phyloP scores from a whole-genome alignment of 2,888 invertebrate genomes.

The Caenorhabditis drosophilae region DNA sequence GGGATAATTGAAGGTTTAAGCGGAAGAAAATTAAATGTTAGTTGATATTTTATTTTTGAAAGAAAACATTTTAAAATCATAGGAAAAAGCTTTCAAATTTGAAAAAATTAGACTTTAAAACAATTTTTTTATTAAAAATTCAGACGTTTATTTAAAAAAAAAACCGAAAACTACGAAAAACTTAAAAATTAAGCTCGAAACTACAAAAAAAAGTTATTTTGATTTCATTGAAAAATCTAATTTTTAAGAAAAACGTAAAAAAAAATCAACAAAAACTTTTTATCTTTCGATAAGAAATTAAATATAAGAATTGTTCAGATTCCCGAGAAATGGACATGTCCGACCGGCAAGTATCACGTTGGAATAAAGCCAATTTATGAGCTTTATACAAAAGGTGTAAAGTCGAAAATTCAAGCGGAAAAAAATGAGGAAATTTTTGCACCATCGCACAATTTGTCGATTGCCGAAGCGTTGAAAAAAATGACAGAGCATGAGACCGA shows the following conservation, averaged over 20 bases:
- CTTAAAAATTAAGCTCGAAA: not conserved
- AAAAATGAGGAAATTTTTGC: constrained; percentile 86
- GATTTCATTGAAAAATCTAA: too few species aligned
- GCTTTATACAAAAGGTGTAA: constrained; percentile 80
- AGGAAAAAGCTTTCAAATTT: too few species aligned
- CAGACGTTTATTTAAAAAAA: not conserved
- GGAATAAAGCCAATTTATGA: constrained; percentile 86
- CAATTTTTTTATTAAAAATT: not conserved
- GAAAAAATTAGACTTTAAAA: too few species aligned
- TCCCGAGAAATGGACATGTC: constrained; percentile 83
- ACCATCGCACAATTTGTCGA: constrained; percentile 79
- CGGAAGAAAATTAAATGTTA: constrained; percentile 85
- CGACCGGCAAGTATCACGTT: constrained; percentile 82
- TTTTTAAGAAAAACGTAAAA: not conserved
- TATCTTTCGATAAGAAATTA: constrained; percentile 9
- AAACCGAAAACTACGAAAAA: not conserved
- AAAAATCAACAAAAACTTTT: not conserved
- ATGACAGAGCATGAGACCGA: constrained; percentile 77
- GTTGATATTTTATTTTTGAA: too few species aligned
- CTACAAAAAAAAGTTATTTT: not conserved
- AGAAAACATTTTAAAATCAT: not conserved
- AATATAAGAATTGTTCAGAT: constrained; percentile 74
- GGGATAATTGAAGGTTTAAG: constrained; percentile 82
- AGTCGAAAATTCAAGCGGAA: constrained; percentile 74
- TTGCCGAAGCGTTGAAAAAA: constrained; percentile 81